Conservation (phyloP, 2,113 vertebrate species). For the Mungos mungo region DNA sequence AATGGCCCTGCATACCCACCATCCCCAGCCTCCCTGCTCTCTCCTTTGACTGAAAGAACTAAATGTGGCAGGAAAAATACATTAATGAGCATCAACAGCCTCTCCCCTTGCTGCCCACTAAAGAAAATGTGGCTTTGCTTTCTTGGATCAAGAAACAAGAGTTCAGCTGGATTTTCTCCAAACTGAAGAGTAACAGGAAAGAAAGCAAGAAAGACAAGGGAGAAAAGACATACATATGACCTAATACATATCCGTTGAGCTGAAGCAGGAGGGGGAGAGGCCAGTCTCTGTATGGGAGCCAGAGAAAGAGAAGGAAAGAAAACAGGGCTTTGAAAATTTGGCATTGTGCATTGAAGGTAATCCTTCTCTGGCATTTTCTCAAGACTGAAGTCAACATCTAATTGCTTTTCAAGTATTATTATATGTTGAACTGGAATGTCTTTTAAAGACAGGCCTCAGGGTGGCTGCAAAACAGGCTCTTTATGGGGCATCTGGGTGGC, state of each 20-base stretch:
- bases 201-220: background rate
- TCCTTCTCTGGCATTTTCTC: background rate
- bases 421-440: background rate
- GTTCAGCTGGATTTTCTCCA: background rate
- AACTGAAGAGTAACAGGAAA: background rate
- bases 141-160: background rate
- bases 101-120: background rate
- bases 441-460: background rate
- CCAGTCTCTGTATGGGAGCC: background rate
- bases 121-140: background rate
- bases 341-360: background rate
- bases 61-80: background rate
- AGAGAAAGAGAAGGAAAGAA: background rate
- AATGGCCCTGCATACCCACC: background rate
- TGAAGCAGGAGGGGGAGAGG: background rate
- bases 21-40: slow-evolving; percentile 44
- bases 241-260: background rate
- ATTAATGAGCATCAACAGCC: background rate
- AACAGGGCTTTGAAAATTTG: background rate
- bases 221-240: background rate
- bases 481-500: too few species aligned
- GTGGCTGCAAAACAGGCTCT: background rate
- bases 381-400: background rate
- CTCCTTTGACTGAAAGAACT: slow-evolving; percentile 30
- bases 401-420: background rate